Percentiles rank a stretch among this genome's conserved stretches.
phyloP scores from a whole-genome alignment of 2,888 invertebrate genomes.

The Ypsolopha sequella region DNA sequence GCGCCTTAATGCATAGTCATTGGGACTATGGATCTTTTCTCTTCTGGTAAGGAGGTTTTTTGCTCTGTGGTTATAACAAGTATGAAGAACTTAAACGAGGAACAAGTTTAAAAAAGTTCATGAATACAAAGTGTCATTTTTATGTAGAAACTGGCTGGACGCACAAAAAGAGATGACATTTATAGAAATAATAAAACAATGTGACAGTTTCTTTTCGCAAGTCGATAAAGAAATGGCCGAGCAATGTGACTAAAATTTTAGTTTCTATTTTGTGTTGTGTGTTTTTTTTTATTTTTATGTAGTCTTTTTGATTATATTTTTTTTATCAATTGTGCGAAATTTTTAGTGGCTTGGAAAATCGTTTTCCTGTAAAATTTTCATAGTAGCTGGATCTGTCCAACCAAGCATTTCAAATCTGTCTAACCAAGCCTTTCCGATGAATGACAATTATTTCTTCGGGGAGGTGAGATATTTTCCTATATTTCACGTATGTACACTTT shows the following conservation, averaged over 20 bases:
- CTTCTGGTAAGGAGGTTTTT: too few relatives aligned
- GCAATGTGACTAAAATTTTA: slow-evolving; percentile 66
- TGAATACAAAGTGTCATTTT: too few relatives aligned
- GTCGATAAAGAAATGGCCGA: slow-evolving; percentile 48
- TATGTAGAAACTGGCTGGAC: too few relatives aligned
- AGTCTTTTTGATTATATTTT: slow-evolving; percentile 52
- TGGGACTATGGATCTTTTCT: too few relatives aligned
- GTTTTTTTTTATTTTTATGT: slow-evolving; percentile 60
- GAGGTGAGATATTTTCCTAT: neutral
- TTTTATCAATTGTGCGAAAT: slow-evolving; percentile 47
- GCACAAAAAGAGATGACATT: too few relatives aligned
- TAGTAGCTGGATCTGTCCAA: slow-evolving; percentile 22
- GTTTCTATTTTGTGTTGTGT: slow-evolving; percentile 65
- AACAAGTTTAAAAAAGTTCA: too few relatives aligned
- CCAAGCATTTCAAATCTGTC: neutral
- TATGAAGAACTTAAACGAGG: too few relatives aligned
- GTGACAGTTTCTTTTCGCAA: slow-evolving; percentile 16
- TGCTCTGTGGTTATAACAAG: too few relatives aligned
- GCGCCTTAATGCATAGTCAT: too few relatives aligned
- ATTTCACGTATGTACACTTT: neutral
- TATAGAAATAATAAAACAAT: too few relatives aligned
- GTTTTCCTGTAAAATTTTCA: slow-evolving; percentile 15
- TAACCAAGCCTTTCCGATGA: neutral
- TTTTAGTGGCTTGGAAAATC: slow-evolving; percentile 38
- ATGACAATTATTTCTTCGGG: neutral